Percentiles rank a stretch among this genome's conserved stretches.
These are phyloP conservation scores for Rotaria magnacalcarata DNA, from an alignment of 2,888 invertebrate species.

Conservation along the genomic window DNA sequence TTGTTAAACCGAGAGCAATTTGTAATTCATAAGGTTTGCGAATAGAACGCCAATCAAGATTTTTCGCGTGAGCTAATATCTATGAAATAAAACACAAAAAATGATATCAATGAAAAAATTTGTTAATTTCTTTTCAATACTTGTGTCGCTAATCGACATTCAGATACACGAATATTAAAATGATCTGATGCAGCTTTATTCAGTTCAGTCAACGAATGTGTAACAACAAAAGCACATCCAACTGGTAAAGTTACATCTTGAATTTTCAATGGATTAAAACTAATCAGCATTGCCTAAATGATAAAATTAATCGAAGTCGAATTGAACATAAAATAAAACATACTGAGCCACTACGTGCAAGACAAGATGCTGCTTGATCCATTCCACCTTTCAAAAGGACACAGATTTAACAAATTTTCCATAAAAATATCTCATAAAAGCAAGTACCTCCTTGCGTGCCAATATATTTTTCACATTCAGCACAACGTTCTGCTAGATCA, in stretches of 20 bases:
- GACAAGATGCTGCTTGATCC: constrained; percentile 96
- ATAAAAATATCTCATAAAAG: background rate
- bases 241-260: constrained; percentile 70
- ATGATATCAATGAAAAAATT: background rate
- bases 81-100: constrained; percentile 51
- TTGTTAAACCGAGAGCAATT: constrained; percentile 64
- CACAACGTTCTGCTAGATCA: constrained; percentile 78
- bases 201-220: constrained; percentile 74
- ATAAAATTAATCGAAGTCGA: background rate
- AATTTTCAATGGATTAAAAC: constrained; percentile 72
- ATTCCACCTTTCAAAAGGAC: constrained; percentile 72
- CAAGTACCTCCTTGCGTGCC: constrained; percentile 79
- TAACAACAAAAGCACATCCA: constrained; percentile 82
- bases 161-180: constrained; percentile 86
- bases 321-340: constrained; percentile 45
- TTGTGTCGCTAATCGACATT: constrained; percentile 85
- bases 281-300: constrained; percentile 73
- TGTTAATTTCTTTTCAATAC: constrained; percentile 58
- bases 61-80: constrained; percentile 68
- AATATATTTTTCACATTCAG: constrained; percentile 82
- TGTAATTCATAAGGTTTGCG: constrained; percentile 73
- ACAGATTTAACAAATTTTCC: too few relatives aligned
- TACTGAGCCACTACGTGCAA: constrained; percentile 66
- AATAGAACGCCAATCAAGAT: constrained; percentile 58
- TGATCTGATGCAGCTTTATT: constrained; percentile 87